Base-by-base conservation (phyloP, 2,797 vertebrate genomes). In the Lates japonicus region DNA sequence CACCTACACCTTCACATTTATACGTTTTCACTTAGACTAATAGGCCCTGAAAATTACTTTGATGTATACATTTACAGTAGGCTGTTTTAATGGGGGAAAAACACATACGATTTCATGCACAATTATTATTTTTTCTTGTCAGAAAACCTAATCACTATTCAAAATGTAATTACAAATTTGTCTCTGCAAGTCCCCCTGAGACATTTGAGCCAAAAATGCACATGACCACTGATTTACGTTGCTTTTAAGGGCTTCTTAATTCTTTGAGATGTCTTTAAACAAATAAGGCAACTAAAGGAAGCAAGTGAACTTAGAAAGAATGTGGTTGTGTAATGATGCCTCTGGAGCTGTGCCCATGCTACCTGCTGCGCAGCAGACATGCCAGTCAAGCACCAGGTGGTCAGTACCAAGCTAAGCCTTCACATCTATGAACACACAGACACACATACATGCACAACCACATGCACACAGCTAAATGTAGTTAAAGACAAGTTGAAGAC, bases 351-450 rank as follows among this genome's bases (percentile, higher is more conserved):
- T 68, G 84, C 58, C 79, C 69, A 20, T 13, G 35, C 69, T 84
- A 78, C 89, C 79, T 76, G 83, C 87, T 83, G 90, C 2, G 82
- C 67, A 3, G 52, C 51, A 87, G 91, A 90, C 86, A 90, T 88
- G 90, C 82, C 89, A 89, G 74, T 93, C 91, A 93, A 91, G 62
- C 92, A 31, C 80, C 87, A 83, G 92, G 90, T 79, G 88, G 91
- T 86, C 85, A 81, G 85, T 59, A 65, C 60, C 85, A 85, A 74
- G 82, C 88, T 76, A 78, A 76, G 92, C 82, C 68, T 59, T 86
- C 82, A 77, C 82, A 85, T 88, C 82, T 81, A 67, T 86, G 87
- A 72, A 74, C 71, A 87, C 55, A 83, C 49, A 73, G 7, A 72
- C 22, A 63, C 58, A 72, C 12, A 61, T 64, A 68, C 51, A 54